Percentiles rank a stretch among this genome's conserved stretches.
Conservation (phyloP, 2,888 invertebrate genomes). For the Trypoxylon attenuatum region DNA sequence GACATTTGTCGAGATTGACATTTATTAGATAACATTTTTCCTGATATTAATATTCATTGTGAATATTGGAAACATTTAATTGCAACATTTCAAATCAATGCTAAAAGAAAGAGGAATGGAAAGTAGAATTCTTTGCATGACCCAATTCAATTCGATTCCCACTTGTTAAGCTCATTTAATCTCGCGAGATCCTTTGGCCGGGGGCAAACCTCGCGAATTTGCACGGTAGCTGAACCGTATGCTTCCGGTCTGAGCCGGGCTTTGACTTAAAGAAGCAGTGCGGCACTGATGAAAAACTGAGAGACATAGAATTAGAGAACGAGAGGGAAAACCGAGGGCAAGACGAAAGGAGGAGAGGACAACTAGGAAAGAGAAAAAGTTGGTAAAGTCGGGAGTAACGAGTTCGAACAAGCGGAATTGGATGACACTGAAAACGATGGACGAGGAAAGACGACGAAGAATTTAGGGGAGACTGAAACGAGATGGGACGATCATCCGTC, state of each 20-base stretch:
- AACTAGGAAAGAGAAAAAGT: slow-evolving; percentile 18
- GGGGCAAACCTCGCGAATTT: not conserved
- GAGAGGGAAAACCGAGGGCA: not conserved
- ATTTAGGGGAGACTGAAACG: slow-evolving; percentile 9
- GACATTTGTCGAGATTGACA: too few species aligned
- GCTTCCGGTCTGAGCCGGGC: not conserved
- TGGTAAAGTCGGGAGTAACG: slow-evolving; percentile 36
- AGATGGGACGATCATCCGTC: slow-evolving; percentile 49
- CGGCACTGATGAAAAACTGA: not conserved
- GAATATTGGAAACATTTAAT: too few species aligned
- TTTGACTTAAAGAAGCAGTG: not conserved
- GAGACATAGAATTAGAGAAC: too few species aligned
- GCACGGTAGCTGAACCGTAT: not conserved
- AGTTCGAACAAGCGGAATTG: slow-evolving; percentile 47
- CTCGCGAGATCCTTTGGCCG: not conserved
- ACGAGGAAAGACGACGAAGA: slow-evolving; percentile 19
- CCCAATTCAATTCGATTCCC: too few species aligned
- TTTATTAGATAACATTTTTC: too few species aligned
- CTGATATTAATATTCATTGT: too few species aligned
- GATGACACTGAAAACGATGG: slow-evolving; percentile 33
- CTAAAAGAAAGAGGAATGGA: too few species aligned
- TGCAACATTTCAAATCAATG: too few species aligned
- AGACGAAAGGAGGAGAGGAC: not conserved
- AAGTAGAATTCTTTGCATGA: too few species aligned
- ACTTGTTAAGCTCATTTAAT: not conserved